These are phyloP conservation scores for Sipha maydis DNA, from an alignment of 2,888 invertebrate genomes.

Conservation along the genomic window DNA sequence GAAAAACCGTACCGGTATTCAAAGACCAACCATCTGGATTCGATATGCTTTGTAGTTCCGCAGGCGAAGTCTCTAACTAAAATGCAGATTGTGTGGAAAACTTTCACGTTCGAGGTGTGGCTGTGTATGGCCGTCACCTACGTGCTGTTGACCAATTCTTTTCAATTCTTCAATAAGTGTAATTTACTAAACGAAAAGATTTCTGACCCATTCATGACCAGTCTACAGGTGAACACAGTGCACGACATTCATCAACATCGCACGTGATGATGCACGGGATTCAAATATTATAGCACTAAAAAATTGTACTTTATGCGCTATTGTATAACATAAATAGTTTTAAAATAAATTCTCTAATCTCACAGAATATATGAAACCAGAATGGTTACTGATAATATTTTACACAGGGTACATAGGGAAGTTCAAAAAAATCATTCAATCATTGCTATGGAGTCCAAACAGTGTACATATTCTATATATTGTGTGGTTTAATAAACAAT, in stretches of 20 bases:
- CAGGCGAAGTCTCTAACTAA: slow-evolving; percentile 20
- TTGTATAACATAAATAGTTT: too few species aligned
- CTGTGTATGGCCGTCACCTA: slow-evolving; percentile 33
- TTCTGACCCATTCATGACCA: slow-evolving; percentile 45
- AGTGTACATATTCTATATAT: too few species aligned
- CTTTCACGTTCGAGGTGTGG: slow-evolving; percentile 58
- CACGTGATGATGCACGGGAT: too few species aligned
- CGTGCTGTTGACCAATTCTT: slow-evolving; percentile 27
- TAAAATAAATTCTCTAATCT: too few species aligned
- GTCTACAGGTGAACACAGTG: slow-evolving; percentile 8
- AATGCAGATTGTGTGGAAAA: slow-evolving; percentile 46
- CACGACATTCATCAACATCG: too few species aligned
- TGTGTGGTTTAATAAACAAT: too few species aligned
- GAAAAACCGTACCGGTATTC: slow-evolving; percentile 36
- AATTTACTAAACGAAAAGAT: background rate
- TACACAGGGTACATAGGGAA: too few species aligned
- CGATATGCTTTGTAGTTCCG: slow-evolving; percentile 58
- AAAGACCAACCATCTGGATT: slow-evolving; percentile 20
- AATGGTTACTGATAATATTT: too few species aligned
- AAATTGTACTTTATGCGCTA: too few species aligned
- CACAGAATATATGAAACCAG: too few species aligned
- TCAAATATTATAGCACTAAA: background rate
- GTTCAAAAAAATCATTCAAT: too few species aligned
- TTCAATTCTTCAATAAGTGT: slow-evolving; percentile 22
- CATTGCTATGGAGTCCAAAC: too few species aligned